Conservation (phyloP, 1,140 invertebrate species). For the Pomacea maculata region DNA sequence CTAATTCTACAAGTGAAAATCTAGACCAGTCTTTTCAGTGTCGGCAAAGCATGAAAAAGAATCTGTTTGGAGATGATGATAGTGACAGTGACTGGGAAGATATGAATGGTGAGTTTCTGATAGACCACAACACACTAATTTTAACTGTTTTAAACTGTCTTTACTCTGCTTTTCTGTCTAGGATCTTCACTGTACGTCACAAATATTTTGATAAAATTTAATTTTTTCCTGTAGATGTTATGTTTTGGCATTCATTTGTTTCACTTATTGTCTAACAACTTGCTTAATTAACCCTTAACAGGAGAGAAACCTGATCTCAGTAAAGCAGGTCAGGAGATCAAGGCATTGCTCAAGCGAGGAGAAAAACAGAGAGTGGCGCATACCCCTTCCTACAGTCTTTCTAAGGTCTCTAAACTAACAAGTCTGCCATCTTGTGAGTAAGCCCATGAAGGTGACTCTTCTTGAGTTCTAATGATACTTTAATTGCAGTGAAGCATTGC, state of each 20-base stretch:
- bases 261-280: too few species aligned
- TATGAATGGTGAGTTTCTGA: slow-evolving; percentile 46
- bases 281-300: slow-evolving; percentile 16
- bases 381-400: slow-evolving; percentile 25
- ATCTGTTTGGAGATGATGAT: slow-evolving; percentile 55
- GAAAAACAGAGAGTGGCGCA: slow-evolving; percentile 41
- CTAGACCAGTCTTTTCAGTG: neutral
- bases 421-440: neutral
- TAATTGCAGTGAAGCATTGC: too few species aligned
- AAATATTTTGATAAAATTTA: too few species aligned
- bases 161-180: too few species aligned
- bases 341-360: slow-evolving; percentile 37
- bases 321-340: slow-evolving; percentile 47
- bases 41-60: slow-evolving; percentile 24
- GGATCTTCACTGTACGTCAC: too few species aligned
- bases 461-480: too few species aligned
- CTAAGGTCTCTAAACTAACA: slow-evolving; percentile 2
- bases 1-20: neutral
- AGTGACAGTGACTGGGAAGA: slow-evolving; percentile 62
- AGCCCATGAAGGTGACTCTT: too few species aligned
- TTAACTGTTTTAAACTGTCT: too few species aligned
- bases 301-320: slow-evolving; percentile 44
- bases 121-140: too few species aligned
- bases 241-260: too few species aligned
- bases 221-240: too few species aligned